A percentile compares a stretch with the other conserved stretches of the same genome.
phyloP scores from a whole-genome alignment of 2,113 vertebrate species.

The Cephalopterus ornatus region DNA sequence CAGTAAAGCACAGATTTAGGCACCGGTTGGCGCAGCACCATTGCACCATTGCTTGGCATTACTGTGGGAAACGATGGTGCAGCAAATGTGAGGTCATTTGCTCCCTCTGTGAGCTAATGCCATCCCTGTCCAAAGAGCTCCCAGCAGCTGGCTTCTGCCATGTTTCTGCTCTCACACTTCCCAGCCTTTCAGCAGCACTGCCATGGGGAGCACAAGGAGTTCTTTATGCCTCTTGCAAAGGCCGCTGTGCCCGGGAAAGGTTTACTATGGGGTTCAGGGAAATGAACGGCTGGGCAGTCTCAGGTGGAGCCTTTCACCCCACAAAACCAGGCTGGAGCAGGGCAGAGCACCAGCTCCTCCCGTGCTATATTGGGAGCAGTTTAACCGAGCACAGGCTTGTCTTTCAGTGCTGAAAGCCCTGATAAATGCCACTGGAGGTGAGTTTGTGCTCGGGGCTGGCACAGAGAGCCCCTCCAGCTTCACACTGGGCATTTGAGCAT shows the following conservation, averaged over 20 bases:
- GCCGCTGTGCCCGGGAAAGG: background rate
- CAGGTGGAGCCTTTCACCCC: background rate
- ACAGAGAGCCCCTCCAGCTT: constrained; percentile 5
- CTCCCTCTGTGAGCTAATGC: background rate
- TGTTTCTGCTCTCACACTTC: background rate
- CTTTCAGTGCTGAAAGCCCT: constrained; percentile 55
- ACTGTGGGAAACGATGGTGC: background rate
- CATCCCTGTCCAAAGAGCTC: background rate
- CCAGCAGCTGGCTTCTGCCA: background rate
- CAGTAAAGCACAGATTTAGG: background rate
- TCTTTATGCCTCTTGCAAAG: constrained; percentile 41
- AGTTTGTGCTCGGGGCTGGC: constrained; percentile 46
- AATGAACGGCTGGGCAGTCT: background rate
- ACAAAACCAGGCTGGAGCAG: background rate
- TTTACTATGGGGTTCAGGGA: background rate
- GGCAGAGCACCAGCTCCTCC: background rate
- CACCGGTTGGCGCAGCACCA: rapidly evolving
- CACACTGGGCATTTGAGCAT: constrained; percentile 21
- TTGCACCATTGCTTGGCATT: background rate
- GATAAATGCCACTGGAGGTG: constrained; percentile 41
- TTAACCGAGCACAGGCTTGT: background rate
- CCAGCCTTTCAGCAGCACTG: background rate
- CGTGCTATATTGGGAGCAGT: background rate
- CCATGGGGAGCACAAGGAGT: constrained; percentile 36
- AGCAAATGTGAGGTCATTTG: rapidly evolving